phyloP scores from a whole-genome alignment of 2,113 vertebrate genomes.

The Lipotes vexillifer region DNA sequence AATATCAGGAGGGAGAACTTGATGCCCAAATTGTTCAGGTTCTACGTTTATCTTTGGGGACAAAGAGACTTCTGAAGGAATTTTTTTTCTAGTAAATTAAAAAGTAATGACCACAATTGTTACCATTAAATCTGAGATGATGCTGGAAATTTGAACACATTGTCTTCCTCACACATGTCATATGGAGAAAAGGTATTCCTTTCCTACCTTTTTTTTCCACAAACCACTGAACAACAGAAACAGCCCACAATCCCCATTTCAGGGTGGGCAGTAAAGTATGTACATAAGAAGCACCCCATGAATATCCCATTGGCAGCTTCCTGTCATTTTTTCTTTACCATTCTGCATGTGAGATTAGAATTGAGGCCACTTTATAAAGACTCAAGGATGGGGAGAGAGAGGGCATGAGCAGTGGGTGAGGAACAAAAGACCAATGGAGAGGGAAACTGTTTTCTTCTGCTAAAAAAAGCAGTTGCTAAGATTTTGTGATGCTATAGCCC shows the following conservation, averaged over 20 bases:
- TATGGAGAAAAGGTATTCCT: background rate
- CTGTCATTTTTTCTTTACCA: background rate
- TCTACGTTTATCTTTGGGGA: background rate
- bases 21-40: background rate
- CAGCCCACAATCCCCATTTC: too few relatives aligned
- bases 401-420: background rate
- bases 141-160: background rate
- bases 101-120: background rate
- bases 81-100: background rate
- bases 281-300: background rate
- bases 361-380: background rate
- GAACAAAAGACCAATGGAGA: background rate
- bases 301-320: background rate
- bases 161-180: background rate
- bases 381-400: background rate
- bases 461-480: background rate
- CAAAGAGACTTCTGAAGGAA: background rate
- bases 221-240: background rate
- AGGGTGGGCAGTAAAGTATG: fast-evolving
- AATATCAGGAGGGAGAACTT: background rate
- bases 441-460: background rate
- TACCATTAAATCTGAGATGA: background rate
- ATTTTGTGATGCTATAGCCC: fast-evolving
- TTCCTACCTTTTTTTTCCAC: background rate
- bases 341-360: background rate